phyloP scores from a whole-genome alignment of 2,113 vertebrate genomes.

The Bujurquina vittata region DNA sequence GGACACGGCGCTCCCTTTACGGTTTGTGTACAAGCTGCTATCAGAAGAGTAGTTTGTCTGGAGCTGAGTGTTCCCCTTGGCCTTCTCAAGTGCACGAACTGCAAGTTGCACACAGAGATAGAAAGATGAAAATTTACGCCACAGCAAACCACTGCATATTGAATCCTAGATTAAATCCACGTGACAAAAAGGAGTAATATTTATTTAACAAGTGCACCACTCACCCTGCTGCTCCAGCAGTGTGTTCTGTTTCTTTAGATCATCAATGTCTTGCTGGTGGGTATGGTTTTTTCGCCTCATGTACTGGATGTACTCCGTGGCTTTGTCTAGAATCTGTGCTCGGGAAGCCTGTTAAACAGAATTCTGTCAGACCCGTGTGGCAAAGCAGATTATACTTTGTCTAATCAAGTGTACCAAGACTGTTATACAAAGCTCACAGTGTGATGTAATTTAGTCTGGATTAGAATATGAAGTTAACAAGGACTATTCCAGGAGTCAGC shows the following conservation, averaged over 20 bases:
- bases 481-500: background rate
- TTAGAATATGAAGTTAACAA: background rate
- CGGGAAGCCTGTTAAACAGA: constrained; percentile 91
- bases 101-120: constrained; percentile 23
- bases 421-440: background rate
- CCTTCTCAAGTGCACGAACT: constrained; percentile 96
- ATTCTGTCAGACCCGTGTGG: constrained; percentile 51
- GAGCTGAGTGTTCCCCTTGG: constrained; percentile 90
- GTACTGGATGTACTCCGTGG: constrained; percentile 98
- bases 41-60: constrained; percentile 91
- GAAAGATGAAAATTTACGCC: background rate
- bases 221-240: constrained; percentile 95
- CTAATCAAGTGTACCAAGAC: background rate
- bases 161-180: background rate
- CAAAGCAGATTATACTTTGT: constrained; percentile 17
- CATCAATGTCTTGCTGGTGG: constrained; percentile 97
- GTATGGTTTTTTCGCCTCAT: constrained; percentile 99
- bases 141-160: background rate
- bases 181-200: background rate
- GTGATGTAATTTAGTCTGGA: background rate
- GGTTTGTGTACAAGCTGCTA: constrained; percentile 95
- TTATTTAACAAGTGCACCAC: background rate
- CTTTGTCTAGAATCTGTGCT: constrained; percentile 99
- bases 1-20: constrained; percentile 94
- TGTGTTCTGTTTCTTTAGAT: constrained; percentile 94